Conservation (phyloP, 2,797 vertebrate genomes). For the Enteromius thamalakanensis region DNA sequence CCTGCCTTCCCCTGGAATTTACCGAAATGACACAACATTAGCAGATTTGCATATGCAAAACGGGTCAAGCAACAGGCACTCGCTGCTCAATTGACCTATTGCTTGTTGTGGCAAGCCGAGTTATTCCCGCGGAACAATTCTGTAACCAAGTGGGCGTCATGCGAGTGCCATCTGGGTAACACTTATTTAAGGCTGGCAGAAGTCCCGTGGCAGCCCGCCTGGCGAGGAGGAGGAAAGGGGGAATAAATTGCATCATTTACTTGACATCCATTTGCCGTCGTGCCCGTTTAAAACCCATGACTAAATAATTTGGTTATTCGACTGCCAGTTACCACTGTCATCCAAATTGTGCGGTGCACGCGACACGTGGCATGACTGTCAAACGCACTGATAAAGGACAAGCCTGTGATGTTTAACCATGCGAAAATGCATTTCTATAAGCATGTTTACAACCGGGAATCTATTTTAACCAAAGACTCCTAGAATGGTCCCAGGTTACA, state of each 20-base stretch:
- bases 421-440: constrained; percentile 66
- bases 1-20: constrained; percentile 80
- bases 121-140: constrained; percentile 86
- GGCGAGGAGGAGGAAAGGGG: constrained; percentile 86
- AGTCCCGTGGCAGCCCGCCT: constrained; percentile 90
- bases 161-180: constrained; percentile 95
- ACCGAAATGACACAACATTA: constrained; percentile 86
- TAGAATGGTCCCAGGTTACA: constrained; percentile 59
- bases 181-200: constrained; percentile 97
- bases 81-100: constrained; percentile 86
- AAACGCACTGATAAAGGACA: constrained; percentile 66
- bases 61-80: constrained; percentile 86
- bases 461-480: constrained; percentile 68
- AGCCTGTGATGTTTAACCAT: constrained; percentile 65
- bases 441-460: constrained; percentile 64
- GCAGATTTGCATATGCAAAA: constrained; percentile 87
- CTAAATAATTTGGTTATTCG: constrained; percentile 92
- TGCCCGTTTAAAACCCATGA: constrained; percentile 93
- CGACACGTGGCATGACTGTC: constrained; percentile 68
- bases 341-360: constrained; percentile 80
- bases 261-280: constrained; percentile 93
- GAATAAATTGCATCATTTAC: constrained; percentile 99
- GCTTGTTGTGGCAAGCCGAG: constrained; percentile 87
- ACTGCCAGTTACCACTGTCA: constrained; percentile 86
- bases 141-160: constrained; percentile 92